Percentiles rank a stretch among this genome's conserved stretches.
Evolutionary conservation across 2,797 vertebrate species (phyloP).

Genomic region (Erithacus rubecula): DNA sequence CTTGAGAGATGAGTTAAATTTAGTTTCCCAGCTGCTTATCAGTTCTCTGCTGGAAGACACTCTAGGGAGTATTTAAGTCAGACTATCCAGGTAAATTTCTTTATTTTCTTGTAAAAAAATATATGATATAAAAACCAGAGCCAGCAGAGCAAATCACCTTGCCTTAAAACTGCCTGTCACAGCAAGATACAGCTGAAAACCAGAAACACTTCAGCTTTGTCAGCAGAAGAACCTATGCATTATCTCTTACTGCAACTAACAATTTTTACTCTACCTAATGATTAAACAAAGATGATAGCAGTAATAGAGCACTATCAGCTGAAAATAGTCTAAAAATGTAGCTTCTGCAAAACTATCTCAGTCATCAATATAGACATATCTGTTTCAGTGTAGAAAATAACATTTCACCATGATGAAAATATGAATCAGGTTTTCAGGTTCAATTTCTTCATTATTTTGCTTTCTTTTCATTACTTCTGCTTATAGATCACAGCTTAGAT

Average conservation of each 20-base stretch:
- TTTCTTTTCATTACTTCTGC: background rate
- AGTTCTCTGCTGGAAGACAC: background rate
- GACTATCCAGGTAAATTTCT: background rate
- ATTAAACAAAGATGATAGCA: constrained; percentile 30
- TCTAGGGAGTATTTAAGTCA: background rate
- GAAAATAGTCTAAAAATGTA: background rate
- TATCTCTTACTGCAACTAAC: background rate
- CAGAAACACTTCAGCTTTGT: background rate
- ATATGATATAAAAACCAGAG: background rate
- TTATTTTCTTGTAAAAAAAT: background rate
- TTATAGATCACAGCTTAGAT: background rate
- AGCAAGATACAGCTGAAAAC: background rate
- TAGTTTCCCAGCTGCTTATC: background rate
- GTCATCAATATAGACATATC: background rate
- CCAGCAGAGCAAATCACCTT: background rate
- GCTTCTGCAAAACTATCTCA: background rate
- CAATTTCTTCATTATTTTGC: background rate
- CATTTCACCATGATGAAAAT: background rate
- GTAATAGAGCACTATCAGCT: background rate
- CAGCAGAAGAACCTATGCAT: background rate
- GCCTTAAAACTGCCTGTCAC: background rate
- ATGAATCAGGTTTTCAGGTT: background rate
- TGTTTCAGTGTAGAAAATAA: background rate
- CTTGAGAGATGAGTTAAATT: background rate
- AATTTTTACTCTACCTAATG: background rate